phyloP scores from a whole-genome alignment of 2,797 vertebrate species.

The Tamandua tetradactyla region DNA sequence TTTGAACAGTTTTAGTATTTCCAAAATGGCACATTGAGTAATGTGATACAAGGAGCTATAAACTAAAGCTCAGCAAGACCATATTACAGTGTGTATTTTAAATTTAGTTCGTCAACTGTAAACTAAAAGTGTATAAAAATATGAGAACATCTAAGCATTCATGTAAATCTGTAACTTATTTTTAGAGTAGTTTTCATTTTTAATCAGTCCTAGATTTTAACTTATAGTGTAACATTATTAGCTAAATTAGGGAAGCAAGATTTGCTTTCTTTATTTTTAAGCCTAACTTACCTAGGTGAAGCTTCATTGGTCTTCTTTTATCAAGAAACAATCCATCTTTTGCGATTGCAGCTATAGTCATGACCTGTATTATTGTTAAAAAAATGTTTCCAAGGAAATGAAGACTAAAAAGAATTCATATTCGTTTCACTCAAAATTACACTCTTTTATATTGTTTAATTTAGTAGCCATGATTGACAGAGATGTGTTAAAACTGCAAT shows the following conservation, averaged over 20 bases:
- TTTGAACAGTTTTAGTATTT: neutral
- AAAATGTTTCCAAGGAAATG: neutral
- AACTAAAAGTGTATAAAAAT: neutral
- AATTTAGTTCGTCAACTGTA: neutral
- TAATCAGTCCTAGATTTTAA: neutral
- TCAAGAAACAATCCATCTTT: neutral
- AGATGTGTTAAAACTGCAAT: neutral
- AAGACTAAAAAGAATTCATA: neutral
- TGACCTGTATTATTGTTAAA: neutral
- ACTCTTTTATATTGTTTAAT: neutral
- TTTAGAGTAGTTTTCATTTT: neutral
- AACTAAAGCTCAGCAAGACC: neutral
- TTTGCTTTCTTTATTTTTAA: neutral
- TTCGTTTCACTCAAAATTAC: neutral
- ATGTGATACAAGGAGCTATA: neutral
- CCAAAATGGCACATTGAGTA: neutral
- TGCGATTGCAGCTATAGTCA: neutral
- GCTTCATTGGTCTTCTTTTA: neutral
- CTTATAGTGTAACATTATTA: slow-evolving; percentile 3
- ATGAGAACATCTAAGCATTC: neutral
- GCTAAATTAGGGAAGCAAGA: neutral
- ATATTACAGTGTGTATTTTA: neutral
- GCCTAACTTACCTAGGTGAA: neutral
- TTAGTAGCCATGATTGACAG: neutral
- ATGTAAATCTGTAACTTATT: neutral